Percentiles rank a stretch among this genome's conserved stretches.
phyloP scores from a whole-genome alignment of 2,113 vertebrate genomes.

The Amblyornis subalaris region DNA sequence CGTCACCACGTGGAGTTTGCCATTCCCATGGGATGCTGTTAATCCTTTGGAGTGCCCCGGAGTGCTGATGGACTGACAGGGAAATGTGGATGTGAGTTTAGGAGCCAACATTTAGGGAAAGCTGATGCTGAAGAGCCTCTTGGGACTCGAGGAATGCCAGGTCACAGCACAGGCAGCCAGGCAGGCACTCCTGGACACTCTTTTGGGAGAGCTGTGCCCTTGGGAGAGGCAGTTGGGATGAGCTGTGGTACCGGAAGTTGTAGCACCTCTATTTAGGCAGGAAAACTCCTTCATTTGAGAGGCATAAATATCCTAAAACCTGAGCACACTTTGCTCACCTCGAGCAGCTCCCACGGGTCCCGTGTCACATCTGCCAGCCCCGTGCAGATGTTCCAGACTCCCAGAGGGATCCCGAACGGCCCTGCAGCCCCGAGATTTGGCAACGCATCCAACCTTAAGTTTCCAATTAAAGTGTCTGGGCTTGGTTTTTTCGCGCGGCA shows the following conservation, averaged over 20 bases:
- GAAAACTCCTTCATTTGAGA: neutral
- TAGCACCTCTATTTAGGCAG: neutral
- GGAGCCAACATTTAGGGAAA: neutral
- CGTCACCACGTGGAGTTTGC: neutral
- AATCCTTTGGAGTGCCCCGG: neutral
- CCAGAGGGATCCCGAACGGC: neutral
- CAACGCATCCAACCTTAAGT: neutral
- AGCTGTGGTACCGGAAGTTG: neutral
- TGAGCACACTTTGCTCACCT: accelerated
- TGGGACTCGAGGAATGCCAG: neutral
- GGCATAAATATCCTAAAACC: neutral
- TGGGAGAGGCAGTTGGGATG: neutral
- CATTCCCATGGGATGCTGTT: neutral
- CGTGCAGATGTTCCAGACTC: neutral
- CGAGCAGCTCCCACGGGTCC: accelerated
- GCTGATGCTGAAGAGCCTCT: neutral
- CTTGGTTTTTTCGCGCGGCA: neutral
- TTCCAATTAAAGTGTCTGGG: neutral
- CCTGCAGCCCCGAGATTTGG: neutral
- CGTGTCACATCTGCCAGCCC: neutral
- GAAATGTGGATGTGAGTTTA: neutral
- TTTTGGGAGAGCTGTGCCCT: neutral
- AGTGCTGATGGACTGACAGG: neutral
- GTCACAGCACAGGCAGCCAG: neutral
- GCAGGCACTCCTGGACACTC: neutral